Evolutionary conservation across 2,113 vertebrate genomes (phyloP).

Genomic region (Psephotus haematonotus): DNA sequence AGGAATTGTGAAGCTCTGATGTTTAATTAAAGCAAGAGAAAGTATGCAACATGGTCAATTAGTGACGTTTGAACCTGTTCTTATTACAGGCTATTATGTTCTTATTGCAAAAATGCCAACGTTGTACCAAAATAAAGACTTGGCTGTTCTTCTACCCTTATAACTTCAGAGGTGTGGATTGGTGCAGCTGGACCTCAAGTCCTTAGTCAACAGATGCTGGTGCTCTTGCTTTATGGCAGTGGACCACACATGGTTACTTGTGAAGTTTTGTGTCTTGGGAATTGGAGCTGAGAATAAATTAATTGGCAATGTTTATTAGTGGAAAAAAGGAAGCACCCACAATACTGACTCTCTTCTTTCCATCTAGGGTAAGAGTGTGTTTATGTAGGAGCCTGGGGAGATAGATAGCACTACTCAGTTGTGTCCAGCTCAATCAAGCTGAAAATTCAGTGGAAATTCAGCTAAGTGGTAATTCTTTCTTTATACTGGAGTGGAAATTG

Average conservation of each 20-base stretch:
- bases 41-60: not conserved
- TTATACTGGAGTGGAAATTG: not conserved
- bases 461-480: not conserved
- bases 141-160: not conserved
- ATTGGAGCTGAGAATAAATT: not conserved
- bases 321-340: not conserved
- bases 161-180: not conserved
- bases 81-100: not conserved
- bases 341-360: not conserved
- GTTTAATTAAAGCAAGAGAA: not conserved
- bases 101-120: not conserved
- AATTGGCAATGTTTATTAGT: not conserved
- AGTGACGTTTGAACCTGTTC: not conserved
- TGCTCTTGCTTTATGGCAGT: not conserved
- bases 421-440: not conserved
- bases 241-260: not conserved
- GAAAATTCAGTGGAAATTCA: not conserved
- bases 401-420: not conserved
- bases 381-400: not conserved
- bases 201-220: not conserved
- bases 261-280: not conserved
- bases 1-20: not conserved
- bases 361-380: accelerated
- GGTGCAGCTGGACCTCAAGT: not conserved
- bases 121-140: not conserved